These are phyloP conservation scores for Paramormyrops kingsleyae DNA, from an alignment of 2,113 vertebrate species.

Conservation along the genomic window DNA sequence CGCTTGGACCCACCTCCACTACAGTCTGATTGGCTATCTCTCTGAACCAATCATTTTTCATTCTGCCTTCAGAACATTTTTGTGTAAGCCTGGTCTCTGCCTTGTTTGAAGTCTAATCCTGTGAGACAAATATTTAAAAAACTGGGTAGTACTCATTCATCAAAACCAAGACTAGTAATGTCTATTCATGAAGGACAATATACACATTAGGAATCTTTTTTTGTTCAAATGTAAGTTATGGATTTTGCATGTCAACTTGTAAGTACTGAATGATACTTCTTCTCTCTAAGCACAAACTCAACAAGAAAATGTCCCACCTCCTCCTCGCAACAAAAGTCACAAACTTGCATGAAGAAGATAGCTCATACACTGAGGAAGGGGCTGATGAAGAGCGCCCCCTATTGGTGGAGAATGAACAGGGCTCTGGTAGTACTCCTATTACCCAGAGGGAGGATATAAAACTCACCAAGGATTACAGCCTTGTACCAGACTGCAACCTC, in stretches of 20 bases:
- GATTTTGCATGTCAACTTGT: neutral
- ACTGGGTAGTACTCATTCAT: neutral
- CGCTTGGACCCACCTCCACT: no score
- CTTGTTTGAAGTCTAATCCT: neutral
- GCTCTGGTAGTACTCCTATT: conserved; percentile 9
- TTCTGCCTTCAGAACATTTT: no score
- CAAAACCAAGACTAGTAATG: neutral
- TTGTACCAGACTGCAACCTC: conserved; percentile 49
- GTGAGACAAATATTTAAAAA: neutral
- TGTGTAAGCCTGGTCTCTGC: neutral
- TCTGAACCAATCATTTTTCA: no score
- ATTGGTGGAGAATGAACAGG: conserved; percentile 32
- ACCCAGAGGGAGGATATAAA: conserved; percentile 37
- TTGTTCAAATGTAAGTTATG: neutral
- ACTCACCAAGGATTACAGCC: conserved; percentile 48
- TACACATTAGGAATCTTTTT: neutral
- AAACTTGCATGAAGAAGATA: conserved; percentile 23
- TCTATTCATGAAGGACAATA: neutral
- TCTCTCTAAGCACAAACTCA: conserved; percentile 50
- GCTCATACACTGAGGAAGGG: conserved; percentile 19
- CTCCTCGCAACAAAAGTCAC: conserved; percentile 45
- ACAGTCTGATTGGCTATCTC: no score
- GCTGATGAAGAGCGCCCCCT: conserved; percentile 54
- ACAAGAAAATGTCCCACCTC: conserved; percentile 58
- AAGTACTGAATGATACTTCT: neutral